Conservation (phyloP, 2,888 invertebrate species). For the Dryococelus australis region DNA sequence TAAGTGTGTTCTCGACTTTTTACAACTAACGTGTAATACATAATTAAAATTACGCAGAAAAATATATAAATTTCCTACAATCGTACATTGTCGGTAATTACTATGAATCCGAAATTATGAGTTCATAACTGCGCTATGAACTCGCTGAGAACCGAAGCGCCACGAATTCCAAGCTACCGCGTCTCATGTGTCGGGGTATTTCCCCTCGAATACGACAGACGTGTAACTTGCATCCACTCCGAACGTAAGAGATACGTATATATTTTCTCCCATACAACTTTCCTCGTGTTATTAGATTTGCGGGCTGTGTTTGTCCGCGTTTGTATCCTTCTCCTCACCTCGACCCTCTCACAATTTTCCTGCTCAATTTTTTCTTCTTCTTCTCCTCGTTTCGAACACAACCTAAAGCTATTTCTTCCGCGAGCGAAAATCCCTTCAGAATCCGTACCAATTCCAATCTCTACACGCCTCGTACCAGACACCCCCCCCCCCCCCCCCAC, state of each 20-base stretch:
- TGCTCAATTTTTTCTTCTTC: no score
- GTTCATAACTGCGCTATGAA: no score
- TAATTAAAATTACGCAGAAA: no score
- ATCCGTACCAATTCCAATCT: slow-evolving; percentile 10
- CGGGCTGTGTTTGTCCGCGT: background rate
- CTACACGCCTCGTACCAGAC: background rate
- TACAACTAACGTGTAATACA: no score
- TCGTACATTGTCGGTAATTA: no score
- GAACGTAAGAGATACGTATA: background rate
- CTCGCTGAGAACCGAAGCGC: no score
- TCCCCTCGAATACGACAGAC: background rate
- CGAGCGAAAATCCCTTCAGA: slow-evolving; percentile 16
- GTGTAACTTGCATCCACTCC: background rate
- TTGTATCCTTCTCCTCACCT: background rate
- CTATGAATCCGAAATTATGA: no score
- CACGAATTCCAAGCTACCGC: no score
- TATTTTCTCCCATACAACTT: background rate
- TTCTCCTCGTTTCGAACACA: background rate
- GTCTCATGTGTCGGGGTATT: background rate
- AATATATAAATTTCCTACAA: no score
- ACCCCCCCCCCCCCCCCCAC: background rate
- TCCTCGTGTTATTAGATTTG: background rate
- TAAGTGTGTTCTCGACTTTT: no score
- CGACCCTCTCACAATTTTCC: background rate
- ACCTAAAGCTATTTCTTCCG: slow-evolving; percentile 2